These are phyloP conservation scores for Philaethria dido DNA, from an alignment of 2,888 invertebrate species.

Conservation along the genomic window DNA sequence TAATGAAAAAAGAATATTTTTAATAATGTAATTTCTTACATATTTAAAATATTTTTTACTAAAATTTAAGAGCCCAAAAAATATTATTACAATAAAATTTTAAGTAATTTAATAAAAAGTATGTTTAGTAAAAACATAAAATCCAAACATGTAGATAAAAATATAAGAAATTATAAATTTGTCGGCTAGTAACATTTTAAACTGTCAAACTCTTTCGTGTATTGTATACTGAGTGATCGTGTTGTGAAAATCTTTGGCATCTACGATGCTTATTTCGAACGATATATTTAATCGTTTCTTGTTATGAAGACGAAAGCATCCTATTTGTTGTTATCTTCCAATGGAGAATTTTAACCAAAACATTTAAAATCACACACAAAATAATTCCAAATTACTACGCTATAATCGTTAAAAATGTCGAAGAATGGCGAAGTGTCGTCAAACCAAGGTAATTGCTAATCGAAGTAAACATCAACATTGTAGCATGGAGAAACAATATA, in stretches of 20 bases:
- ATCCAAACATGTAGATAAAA: too few species aligned
- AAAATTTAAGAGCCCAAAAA: too few species aligned
- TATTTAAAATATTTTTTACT: too few species aligned
- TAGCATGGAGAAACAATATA: background rate
- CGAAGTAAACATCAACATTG: constrained; percentile 35
- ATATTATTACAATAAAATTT: too few species aligned
- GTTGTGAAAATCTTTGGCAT: constrained; percentile 44
- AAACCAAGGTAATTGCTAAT: constrained; percentile 79
- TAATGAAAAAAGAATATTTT: too few species aligned
- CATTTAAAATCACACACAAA: constrained; percentile 63
- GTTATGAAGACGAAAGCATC: constrained; percentile 62
- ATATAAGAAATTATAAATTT: background rate
- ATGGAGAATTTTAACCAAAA: constrained; percentile 67
- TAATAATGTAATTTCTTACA: too few species aligned
- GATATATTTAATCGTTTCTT: constrained; percentile 41
- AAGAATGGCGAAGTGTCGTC: constrained; percentile 88
- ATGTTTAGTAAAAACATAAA: too few species aligned
- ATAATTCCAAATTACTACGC: constrained; percentile 50
- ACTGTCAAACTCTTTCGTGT: constrained; percentile 33
- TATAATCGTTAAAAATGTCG: constrained; percentile 83
- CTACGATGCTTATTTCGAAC: constrained; percentile 47
- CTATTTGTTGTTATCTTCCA: constrained; percentile 57
- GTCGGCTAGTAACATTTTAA: background rate
- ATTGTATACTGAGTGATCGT: constrained; percentile 33
- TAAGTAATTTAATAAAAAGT: too few species aligned